These are phyloP conservation scores for Tapirus terrestris DNA, from an alignment of 2,113 vertebrate species.

Conservation along the genomic window DNA sequence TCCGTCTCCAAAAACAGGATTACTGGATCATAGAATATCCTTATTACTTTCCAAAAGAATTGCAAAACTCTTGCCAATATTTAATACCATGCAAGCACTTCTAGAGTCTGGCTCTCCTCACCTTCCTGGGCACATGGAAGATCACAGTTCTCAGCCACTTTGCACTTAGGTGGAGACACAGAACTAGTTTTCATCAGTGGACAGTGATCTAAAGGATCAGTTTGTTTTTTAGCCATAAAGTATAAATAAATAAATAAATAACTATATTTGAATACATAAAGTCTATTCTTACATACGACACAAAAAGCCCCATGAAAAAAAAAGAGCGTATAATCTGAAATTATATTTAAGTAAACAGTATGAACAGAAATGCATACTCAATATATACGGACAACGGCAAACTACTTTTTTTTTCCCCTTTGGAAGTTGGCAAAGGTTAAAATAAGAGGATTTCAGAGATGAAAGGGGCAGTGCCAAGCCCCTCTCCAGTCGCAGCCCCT, in stretches of 20 bases:
- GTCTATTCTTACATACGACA: neutral
- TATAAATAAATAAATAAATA: too few relatives aligned
- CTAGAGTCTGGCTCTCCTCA: neutral
- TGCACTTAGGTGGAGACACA: neutral
- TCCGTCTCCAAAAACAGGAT: neutral
- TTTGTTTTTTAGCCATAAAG: too few relatives aligned
- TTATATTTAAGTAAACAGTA: neutral
- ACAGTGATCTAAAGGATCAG: neutral
- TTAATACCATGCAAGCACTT: neutral
- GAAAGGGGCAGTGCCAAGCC: accelerated
- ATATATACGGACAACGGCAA: neutral
- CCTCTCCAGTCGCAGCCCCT: accelerated
- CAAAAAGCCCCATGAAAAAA: neutral
- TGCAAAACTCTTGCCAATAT: neutral
- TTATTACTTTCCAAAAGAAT: neutral
- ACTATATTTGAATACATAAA: too few relatives aligned
- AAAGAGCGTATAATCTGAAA: neutral
- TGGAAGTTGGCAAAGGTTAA: neutral
- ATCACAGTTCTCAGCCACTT: neutral
- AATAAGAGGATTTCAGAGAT: neutral
- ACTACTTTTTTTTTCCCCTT: neutral
- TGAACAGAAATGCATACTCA: neutral
- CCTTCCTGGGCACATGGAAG: neutral
- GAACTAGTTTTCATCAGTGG: neutral
- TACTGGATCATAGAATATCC: neutral